phyloP scores from a whole-genome alignment of 2,888 invertebrate genomes.

The Leucoma salicis region DNA sequence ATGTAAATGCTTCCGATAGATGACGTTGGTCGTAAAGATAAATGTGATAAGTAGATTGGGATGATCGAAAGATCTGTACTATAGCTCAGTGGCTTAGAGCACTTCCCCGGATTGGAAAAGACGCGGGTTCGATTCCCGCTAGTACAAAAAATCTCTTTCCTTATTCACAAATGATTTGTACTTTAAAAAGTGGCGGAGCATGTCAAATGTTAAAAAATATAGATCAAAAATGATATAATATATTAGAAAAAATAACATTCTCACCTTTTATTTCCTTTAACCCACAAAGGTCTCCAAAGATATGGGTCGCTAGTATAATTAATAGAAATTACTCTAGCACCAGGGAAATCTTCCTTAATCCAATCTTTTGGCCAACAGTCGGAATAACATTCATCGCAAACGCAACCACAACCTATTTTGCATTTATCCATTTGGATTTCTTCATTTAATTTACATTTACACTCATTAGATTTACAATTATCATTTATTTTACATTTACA shows the following conservation, averaged over 20 bases:
- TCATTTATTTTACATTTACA: conserved; percentile 19
- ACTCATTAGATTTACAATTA: conserved; percentile 20
- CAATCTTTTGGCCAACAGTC: conserved; percentile 94
- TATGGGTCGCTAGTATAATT: conserved; percentile 92
- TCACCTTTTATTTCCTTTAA: conserved; percentile 84
- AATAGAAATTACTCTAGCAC: conserved; percentile 89
- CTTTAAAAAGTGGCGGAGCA: too few species aligned
- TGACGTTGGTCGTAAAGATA: too few species aligned
- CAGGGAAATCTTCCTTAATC: conserved; percentile 89
- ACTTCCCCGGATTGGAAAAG: too few species aligned
- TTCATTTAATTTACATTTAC: conserved; percentile 33
- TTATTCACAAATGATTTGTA: too few species aligned
- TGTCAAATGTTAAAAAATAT: too few species aligned
- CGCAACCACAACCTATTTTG: conserved; percentile 63
- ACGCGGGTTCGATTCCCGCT: too few species aligned
- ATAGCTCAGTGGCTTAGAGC: too few species aligned
- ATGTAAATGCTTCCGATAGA: too few species aligned
- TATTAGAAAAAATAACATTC: not conserved
- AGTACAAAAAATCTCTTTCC: too few species aligned
- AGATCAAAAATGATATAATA: too few species aligned
- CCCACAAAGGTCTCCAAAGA: conserved; percentile 89
- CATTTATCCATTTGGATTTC: conserved; percentile 40
- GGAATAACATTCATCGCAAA: conserved; percentile 78
- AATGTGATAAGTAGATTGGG: too few species aligned
- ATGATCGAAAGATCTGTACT: too few species aligned